These are phyloP conservation scores for Emydura subglobosa DNA, from an alignment of 2,113 vertebrate species.

Conservation along the genomic window DNA sequence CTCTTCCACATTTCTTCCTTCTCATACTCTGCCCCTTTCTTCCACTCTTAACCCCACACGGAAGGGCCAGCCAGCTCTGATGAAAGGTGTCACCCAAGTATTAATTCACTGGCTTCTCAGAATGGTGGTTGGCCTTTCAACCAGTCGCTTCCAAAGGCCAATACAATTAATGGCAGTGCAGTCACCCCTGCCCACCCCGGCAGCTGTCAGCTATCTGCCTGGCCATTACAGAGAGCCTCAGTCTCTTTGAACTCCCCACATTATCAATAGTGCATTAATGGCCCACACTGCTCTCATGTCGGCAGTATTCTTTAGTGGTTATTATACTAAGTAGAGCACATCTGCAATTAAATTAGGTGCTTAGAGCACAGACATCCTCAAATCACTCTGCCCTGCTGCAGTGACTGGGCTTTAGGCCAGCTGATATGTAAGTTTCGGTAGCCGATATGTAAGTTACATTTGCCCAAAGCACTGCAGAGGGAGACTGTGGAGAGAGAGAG, in stretches of 20 bases:
- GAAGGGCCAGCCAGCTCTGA: not conserved
- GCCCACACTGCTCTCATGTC: not conserved
- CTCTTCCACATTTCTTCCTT: not conserved
- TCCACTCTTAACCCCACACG: not conserved
- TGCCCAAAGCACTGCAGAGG: not conserved
- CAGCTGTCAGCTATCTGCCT: not conserved
- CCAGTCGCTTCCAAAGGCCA: not conserved
- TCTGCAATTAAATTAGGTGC: not conserved
- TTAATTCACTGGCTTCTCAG: not conserved
- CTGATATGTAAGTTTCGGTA: not conserved
- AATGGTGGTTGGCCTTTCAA: not conserved
- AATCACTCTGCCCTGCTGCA: rapidly evolving
- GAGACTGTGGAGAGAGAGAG: rapidly evolving
- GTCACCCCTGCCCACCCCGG: rapidly evolving
- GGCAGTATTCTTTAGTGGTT: not conserved
- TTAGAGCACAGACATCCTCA: not conserved
- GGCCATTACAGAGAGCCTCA: not conserved
- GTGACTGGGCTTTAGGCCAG: not conserved
- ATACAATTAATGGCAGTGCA: not conserved
- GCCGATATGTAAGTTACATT: not conserved
- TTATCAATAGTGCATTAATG: not conserved
- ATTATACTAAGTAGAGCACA: not conserved
- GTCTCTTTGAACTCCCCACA: not conserved
- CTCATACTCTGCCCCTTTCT: not conserved
- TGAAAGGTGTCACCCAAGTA: not conserved